Conservation (phyloP, 2,113 vertebrate genomes). For the Eulemur macaco region DNA sequence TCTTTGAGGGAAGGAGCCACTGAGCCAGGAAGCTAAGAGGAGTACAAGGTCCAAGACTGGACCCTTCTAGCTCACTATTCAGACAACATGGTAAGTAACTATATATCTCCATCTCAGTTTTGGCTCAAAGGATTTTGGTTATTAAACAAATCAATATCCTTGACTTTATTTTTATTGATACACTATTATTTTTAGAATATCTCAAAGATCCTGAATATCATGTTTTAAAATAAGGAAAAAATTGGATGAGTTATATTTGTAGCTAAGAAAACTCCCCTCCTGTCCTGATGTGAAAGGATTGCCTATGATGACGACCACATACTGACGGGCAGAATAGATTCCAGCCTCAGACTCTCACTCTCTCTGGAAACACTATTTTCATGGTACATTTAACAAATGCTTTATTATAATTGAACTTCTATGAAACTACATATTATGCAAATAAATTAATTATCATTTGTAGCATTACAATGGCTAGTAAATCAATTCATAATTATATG, state of each 20-base stretch:
- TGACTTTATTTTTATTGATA: not conserved
- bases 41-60: not conserved
- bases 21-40: not conserved
- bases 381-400: slow-evolving; percentile 86
- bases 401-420: slow-evolving; percentile 82
- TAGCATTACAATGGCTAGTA: slow-evolving; percentile 81
- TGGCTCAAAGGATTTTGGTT: not conserved
- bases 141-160: not conserved
- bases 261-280: not conserved
- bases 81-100: not conserved
- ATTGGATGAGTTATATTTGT: not conserved
- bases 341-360: slow-evolving; percentile 61
- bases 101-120: not conserved
- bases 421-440: slow-evolving; percentile 84
- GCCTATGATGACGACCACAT: not conserved
- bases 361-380: slow-evolving; percentile 81
- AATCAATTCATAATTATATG: slow-evolving; percentile 86
- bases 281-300: slow-evolving; percentile 41
- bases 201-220: slow-evolving; percentile 19
- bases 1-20: not conserved
- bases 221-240: not conserved
- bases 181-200: not conserved
- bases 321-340: slow-evolving; percentile 56
- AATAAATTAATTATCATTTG: slow-evolving; percentile 86
- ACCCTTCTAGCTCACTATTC: not conserved